Evolutionary conservation across 1,140 invertebrate genomes (phyloP).

Genomic region (Rhyacophila brunnea): DNA sequence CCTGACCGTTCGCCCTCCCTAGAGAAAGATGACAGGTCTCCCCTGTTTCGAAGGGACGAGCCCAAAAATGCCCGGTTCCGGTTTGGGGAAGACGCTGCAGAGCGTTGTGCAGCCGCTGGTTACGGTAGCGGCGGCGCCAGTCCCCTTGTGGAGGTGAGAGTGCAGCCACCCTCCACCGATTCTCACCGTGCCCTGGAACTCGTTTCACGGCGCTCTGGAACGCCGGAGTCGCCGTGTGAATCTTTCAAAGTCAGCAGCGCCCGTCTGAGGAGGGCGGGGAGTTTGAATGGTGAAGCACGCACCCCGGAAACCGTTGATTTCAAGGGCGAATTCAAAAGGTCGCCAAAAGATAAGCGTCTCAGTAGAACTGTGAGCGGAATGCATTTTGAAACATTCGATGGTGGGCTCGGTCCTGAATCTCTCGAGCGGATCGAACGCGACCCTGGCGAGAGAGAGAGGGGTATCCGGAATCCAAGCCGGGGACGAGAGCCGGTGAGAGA

Average conservation of each 20-base stretch:
- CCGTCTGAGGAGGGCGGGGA: too few relatives aligned
- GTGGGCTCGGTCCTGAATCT: neutral
- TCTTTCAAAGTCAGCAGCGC: too few relatives aligned
- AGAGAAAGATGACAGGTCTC: conserved; percentile 52
- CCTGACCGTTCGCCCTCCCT: conserved; percentile 45
- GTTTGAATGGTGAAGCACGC: too few relatives aligned
- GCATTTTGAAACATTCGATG: neutral
- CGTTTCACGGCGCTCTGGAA: too few relatives aligned
- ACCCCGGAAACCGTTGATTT: too few relatives aligned
- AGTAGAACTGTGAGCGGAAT: too few relatives aligned
- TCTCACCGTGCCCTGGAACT: conserved; percentile 6
- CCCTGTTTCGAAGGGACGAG: conserved; percentile 37
- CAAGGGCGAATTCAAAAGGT: too few relatives aligned
- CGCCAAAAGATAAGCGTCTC: neutral
- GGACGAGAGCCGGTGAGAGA: conserved; percentile 44
- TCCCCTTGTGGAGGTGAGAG: conserved; percentile 20
- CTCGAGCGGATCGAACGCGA: neutral
- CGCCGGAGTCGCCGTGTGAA: too few relatives aligned
- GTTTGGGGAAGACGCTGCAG: neutral
- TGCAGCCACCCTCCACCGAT: conserved; percentile 24
- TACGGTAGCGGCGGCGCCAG: conserved; percentile 9
- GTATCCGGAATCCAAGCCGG: conserved; percentile 40
- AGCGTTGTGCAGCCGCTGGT: neutral
- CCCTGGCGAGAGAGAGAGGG: neutral
- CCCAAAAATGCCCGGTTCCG: conserved; percentile 6